Percentiles rank a stretch among this genome's conserved stretches.
Evolutionary conservation across 2,113 vertebrate species (phyloP).

Genomic region (Apaloderma vittatum): DNA sequence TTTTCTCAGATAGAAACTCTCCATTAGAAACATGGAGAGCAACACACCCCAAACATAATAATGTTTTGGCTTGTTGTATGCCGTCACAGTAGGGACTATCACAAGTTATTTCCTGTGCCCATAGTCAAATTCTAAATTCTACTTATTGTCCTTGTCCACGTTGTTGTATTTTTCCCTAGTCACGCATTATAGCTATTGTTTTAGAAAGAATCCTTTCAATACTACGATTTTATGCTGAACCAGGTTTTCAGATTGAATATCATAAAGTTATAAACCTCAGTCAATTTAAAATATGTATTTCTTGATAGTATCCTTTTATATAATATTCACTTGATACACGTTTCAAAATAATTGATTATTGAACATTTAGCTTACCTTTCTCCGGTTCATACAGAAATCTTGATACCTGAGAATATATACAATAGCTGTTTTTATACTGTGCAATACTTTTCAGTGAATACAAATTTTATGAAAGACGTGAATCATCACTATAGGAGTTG

Average conservation of each 20-base stretch:
- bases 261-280: neutral
- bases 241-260: neutral
- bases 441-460: neutral
- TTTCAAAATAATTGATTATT: constrained; percentile 3
- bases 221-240: neutral
- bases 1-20: neutral
- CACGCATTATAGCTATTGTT: neutral
- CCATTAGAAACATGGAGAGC: neutral
- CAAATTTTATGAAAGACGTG: constrained; percentile 31
- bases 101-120: neutral
- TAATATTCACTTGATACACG: neutral
- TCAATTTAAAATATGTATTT: neutral
- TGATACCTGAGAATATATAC: neutral
- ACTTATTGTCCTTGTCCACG: neutral
- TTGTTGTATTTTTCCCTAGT: neutral
- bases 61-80: neutral
- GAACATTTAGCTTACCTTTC: neutral
- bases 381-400: neutral
- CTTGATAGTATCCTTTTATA: neutral
- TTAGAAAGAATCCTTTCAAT: neutral
- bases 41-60: neutral
- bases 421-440: neutral
- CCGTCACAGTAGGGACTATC: neutral
- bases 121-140: neutral
- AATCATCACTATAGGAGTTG: constrained; percentile 23